Base-by-base conservation (phyloP, 2,888 invertebrate species). In the Amiota communis region DNA sequence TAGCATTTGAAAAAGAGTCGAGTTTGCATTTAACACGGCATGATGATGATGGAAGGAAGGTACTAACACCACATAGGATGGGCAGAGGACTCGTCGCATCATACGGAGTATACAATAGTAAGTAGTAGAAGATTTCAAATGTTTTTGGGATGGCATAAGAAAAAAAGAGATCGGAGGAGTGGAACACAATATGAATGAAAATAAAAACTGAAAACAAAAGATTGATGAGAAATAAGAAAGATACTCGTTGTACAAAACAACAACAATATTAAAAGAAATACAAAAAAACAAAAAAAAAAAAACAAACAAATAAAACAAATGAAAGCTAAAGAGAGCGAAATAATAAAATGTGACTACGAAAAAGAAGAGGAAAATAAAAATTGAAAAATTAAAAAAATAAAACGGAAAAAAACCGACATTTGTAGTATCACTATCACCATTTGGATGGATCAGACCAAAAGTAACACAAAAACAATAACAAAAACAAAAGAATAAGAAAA, bases 251-350 rank as follows among this genome's bases (percentile, higher is more conserved):
- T 36, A n/a, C 15, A 61, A 57, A 72, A 67, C 12, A 17, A 72
- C 57, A 53, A 15, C 49, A 53, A 71, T 10, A 46, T 12, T 67
- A 53, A 47, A 57, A 23, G 51, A 53, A 64, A 48, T 11, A 53
- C 2, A 82, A 80, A 83, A 82, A n/a, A 77, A 79, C 70, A 73
- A 77, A 46, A 6, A 20, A 51, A 48, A 15, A 20, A 15, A 49
- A 47, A n/a, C n/a, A n/a, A 77, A 79, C 70, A 73, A 77, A 46
- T n/a, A 20, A 51, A 48, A 15, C 49, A 15, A 49, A 47, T n/a
- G 15, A 20, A 67, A 36, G 36, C 8, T 36, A 36, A 36, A 36
- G 36, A 36, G 6, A 36, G 36, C 36, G 64, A 20, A 17, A 64
- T 10, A 17, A 36, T 20, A 64, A 13, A 36, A 36, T 20, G 49